A percentile compares a stretch with the other conserved stretches of the same genome.
Evolutionary conservation across 2,113 vertebrate species (phyloP).

Genomic region (Pardalotus punctatus): DNA sequence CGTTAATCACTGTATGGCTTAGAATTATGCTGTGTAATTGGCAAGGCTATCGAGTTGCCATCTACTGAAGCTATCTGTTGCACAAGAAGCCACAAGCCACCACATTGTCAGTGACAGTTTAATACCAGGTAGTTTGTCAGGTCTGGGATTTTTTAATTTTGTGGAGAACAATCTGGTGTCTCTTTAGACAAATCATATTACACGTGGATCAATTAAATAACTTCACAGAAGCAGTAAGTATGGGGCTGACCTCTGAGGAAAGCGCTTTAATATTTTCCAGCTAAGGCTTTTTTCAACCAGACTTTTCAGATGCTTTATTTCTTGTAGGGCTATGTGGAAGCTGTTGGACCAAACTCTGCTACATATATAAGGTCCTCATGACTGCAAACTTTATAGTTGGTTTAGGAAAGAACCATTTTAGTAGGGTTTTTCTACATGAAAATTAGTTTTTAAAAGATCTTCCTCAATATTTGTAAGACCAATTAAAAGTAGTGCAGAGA

Average conservation of each 20-base stretch:
- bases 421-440: background rate
- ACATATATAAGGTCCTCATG: accelerated
- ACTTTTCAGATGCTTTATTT: background rate
- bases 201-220: background rate
- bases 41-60: background rate
- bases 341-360: background rate
- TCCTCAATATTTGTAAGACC: background rate
- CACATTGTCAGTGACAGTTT: background rate
- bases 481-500: background rate
- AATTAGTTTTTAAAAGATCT: background rate
- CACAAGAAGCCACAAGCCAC: background rate
- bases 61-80: background rate
- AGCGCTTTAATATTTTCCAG: background rate
- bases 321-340: accelerated
- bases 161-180: background rate
- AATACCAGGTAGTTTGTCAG: background rate
- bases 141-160: background rate
- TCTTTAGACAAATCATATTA: background rate
- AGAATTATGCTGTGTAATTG: background rate
- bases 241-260: background rate
- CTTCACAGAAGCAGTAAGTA: background rate
- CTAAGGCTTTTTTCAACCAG: background rate
- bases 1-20: background rate
- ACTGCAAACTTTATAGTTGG: background rate
- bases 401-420: background rate